Evolutionary conservation across 1,140 invertebrate genomes (phyloP).

Genomic region (Aphelinus atriplicis): DNA sequence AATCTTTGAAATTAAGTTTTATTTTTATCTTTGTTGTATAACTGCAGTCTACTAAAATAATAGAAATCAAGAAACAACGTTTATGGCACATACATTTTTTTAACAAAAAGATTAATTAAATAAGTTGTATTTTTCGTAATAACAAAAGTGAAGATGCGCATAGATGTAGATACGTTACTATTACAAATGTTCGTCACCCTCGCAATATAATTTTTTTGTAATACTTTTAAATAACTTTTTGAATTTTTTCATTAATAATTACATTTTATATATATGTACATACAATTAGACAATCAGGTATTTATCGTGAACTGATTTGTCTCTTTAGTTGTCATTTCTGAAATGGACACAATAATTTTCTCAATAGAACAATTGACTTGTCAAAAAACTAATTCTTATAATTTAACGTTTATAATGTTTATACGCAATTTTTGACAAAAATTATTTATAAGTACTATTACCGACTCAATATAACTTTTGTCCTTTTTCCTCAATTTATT

Average conservation of each 20-base stretch:
- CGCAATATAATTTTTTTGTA: constrained; percentile 27
- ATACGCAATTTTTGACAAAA: constrained; percentile 16
- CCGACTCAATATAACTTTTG: constrained; percentile 14
- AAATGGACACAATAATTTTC: constrained; percentile 19
- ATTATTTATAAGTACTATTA: constrained; percentile 29
- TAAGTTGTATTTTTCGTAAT: constrained; percentile 26
- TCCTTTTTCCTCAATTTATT: constrained; percentile 8
- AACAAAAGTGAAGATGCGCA: constrained; percentile 20
- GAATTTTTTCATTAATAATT: constrained; percentile 17
- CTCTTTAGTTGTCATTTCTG: constrained; percentile 15
- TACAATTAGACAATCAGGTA: constrained; percentile 27
- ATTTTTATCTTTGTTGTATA: constrained; percentile 16
- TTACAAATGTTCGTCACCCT: constrained; percentile 14
- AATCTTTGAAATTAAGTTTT: not conserved
- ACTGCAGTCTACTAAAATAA: constrained; percentile 22
- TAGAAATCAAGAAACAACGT: constrained; percentile 27
- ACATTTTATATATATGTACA: not conserved
- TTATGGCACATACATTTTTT: constrained; percentile 37
- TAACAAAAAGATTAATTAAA: constrained; percentile 21
- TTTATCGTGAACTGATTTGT: constrained; percentile 7
- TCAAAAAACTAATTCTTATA: constrained; percentile 28
- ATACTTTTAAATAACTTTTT: constrained; percentile 34
- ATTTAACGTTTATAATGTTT: constrained; percentile 13
- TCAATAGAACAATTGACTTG: constrained; percentile 14
- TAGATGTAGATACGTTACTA: not conserved